Evolutionary conservation across 1,140 invertebrate genomes (phyloP), one percentile per base, ranked within the genome.

Genomic region (Lepidotrigona ventralis): DNA sequence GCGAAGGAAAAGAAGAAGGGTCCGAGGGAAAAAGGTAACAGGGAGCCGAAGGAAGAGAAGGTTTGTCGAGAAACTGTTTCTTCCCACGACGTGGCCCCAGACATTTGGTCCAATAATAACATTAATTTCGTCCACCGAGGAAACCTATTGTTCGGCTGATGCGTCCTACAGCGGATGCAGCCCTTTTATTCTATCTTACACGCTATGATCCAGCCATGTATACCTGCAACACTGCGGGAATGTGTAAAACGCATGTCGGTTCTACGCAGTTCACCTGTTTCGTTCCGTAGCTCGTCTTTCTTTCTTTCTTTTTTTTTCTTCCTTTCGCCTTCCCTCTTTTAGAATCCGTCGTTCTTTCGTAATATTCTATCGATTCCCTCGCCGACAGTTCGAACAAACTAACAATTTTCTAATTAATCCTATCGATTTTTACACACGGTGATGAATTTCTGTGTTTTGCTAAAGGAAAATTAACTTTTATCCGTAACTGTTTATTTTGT

Each of bases 81-180:
- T 93, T 93, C 92, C 93, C 93, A 93, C 90, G 90, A 88, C 89
- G 79, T 86, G 88, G 87, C 85, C 87, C 90, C 91, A 91, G 92
- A 93, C 92, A 93, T 93, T 93, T 93, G 92, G 93, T 92, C 92
- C 92, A 93, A 93, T 93, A 93, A 93, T 93, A 93, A 93, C 90
- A 93, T 92, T 93, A 92, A 93, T 93, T 93, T 92, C 85, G 91
- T 92, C 90, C 91, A 91, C 90, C 90, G 90, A 92, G 92, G 92
- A 93, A 93, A 92, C 90, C 91, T 93, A 92, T 92, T 93, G 93
- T 93, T 90, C 90, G 86, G 86, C 72, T 89, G 88, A 91, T 90
- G 88, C 85, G 89, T 91, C 88, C 79, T 90, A 87, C 87, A 91
- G 90, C 92, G 91, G 92, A 93, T 93, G 91, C 90, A 90, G 88